A percentile compares a stretch with the other conserved stretches of the same genome.
Conservation (phyloP, 2,888 invertebrate genomes). For the Corythucha ciliata region DNA sequence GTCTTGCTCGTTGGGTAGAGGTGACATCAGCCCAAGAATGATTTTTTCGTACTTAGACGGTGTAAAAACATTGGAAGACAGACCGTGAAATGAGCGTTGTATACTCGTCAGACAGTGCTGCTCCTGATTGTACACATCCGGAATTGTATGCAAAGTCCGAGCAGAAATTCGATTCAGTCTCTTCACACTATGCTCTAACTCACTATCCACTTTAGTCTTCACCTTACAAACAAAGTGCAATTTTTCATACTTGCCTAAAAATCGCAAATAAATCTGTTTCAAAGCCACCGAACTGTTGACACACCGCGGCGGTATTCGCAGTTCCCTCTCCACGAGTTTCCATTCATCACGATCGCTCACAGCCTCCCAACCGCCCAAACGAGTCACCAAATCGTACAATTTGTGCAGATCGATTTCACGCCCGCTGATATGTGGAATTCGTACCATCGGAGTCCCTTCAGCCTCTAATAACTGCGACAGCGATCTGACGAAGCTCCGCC, state of each 20-base stretch:
- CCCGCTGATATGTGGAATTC: constrained; percentile 18
- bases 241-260: constrained; percentile 20
- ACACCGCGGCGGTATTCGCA: constrained; percentile 12
- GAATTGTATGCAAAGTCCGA: constrained; percentile 55
- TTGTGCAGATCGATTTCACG: constrained; percentile 14
- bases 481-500: too few species aligned
- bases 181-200: constrained; percentile 12
- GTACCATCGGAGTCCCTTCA: constrained; percentile 21
- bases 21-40: constrained; percentile 81
- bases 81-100: constrained; percentile 11
- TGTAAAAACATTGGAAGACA: constrained; percentile 9
- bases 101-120: constrained; percentile 52
- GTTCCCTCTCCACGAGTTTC: constrained; percentile 2
- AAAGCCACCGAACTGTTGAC: constrained; percentile 21
- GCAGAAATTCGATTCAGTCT: constrained; percentile 48
- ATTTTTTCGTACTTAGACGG: constrained; percentile 73
- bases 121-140: constrained; percentile 64
- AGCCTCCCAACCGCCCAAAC: constrained; percentile 17
- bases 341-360: constrained; percentile 22
- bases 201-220: constrained; percentile 11
- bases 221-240: constrained; percentile 14
- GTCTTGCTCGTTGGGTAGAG: constrained; percentile 96
- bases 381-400: constrained; percentile 16
- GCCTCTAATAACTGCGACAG: too few species aligned
- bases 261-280: constrained; percentile 19